A percentile compares a stretch with the other conserved stretches of the same genome.
Conservation (phyloP, 2,888 invertebrate genomes). For the Polyploca ridens region DNA sequence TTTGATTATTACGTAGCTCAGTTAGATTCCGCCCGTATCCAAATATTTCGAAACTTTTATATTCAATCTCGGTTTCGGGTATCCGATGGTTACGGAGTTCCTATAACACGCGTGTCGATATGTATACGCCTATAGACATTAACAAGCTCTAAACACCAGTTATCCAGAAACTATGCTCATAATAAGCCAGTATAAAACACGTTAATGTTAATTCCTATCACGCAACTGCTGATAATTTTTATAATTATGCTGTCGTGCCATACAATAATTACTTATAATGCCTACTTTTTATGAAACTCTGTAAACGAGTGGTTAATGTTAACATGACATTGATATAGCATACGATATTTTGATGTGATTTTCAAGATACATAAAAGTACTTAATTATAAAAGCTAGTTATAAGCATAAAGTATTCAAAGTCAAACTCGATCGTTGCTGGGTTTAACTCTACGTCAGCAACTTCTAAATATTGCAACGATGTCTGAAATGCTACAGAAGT, state of each 20-base stretch:
- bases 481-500: not conserved
- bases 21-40: no score
- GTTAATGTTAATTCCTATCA: conserved; percentile 34
- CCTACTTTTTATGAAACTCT: conserved; percentile 17
- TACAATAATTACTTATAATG: conserved; percentile 39
- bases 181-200: conserved; percentile 21
- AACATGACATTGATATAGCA: conserved; percentile 23
- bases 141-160: not conserved
- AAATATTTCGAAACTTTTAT: no score
- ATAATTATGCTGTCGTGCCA: conserved; percentile 38
- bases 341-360: conserved; percentile 22
- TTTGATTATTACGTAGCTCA: no score
- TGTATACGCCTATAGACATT: not conserved
- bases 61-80: no score
- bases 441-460: no score
- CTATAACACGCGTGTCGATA: not conserved
- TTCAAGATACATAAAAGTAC: conserved; percentile 23
- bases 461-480: no score
- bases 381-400: not conserved
- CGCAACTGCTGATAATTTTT: conserved; percentile 39
- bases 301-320: conserved; percentile 8
- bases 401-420: not conserved
- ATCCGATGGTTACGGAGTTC: no score
- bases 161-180: not conserved
- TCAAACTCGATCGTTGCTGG: not conserved